Conservation (phyloP, 2,113 vertebrate genomes). For the Anhinga anhinga region DNA sequence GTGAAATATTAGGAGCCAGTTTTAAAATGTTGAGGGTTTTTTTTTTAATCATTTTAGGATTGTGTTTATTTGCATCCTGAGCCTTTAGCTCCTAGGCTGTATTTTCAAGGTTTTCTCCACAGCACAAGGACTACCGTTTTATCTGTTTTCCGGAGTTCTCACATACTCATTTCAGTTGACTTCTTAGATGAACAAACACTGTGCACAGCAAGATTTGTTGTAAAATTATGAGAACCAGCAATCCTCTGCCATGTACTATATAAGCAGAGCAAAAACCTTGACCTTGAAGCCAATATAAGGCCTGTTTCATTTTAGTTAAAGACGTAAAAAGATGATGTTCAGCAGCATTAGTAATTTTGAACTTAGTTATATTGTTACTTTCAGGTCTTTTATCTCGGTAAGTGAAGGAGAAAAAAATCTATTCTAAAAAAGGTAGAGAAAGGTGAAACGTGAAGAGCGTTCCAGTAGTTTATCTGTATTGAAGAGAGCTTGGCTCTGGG, state of each 20-base stretch:
- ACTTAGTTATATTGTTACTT: background rate
- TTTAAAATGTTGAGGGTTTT: background rate
- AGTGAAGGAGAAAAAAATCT: background rate
- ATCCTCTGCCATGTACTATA: background rate
- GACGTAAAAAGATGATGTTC: background rate
- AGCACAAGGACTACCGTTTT: background rate
- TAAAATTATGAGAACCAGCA: background rate
- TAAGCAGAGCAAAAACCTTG: background rate
- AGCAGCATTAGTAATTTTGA: background rate
- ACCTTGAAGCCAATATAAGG: background rate
- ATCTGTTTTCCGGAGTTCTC: background rate
- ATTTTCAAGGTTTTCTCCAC: background rate
- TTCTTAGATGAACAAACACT: background rate
- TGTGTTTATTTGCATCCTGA: background rate
- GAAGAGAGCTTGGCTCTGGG: background rate
- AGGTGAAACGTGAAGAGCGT: background rate
- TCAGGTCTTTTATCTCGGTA: background rate
- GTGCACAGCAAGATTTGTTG: background rate
- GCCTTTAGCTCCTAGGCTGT: background rate
- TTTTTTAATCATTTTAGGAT: background rate
- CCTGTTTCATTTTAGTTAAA: background rate
- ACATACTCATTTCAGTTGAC: background rate
- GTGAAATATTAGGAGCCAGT: background rate
- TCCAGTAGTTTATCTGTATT: background rate
- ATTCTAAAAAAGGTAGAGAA: background rate